A percentile compares a stretch with the other conserved stretches of the same genome.
These are phyloP conservation scores for Geococcyx californianus DNA, from an alignment of 2,113 vertebrate genomes.

Conservation along the genomic window DNA sequence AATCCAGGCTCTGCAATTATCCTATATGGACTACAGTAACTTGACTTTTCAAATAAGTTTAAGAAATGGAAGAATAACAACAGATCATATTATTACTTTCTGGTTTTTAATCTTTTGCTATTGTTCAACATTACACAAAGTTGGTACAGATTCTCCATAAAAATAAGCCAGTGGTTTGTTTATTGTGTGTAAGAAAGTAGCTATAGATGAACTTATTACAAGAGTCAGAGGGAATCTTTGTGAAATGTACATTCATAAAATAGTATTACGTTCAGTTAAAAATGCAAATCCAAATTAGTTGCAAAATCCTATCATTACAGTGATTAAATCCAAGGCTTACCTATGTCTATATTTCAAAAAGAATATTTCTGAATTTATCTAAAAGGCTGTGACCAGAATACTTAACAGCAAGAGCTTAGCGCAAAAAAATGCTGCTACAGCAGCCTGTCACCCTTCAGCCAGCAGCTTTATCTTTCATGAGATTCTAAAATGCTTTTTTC, in stretches of 20 bases:
- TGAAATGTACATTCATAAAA: neutral
- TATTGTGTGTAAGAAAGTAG: neutral
- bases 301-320: constrained; percentile 21
- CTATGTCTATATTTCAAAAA: constrained; percentile 4
- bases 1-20: neutral
- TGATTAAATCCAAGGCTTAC: constrained; percentile 13
- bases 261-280: constrained; percentile 19
- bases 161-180: neutral
- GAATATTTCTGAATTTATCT: constrained; percentile 24
- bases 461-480: neutral
- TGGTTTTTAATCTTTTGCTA: neutral
- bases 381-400: neutral
- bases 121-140: neutral
- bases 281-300: constrained; percentile 32
- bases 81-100: neutral
- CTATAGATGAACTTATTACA: neutral
- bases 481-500: neutral
- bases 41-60: neutral
- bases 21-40: neutral
- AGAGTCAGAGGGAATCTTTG: neutral
- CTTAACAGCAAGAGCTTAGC: neutral
- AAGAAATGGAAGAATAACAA: neutral
- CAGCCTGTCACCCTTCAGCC: neutral
- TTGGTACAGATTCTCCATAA: neutral
- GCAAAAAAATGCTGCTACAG: neutral